These are phyloP conservation scores for Apodemus speciosus DNA, from an alignment of 2,113 vertebrate genomes.

Conservation along the genomic window DNA sequence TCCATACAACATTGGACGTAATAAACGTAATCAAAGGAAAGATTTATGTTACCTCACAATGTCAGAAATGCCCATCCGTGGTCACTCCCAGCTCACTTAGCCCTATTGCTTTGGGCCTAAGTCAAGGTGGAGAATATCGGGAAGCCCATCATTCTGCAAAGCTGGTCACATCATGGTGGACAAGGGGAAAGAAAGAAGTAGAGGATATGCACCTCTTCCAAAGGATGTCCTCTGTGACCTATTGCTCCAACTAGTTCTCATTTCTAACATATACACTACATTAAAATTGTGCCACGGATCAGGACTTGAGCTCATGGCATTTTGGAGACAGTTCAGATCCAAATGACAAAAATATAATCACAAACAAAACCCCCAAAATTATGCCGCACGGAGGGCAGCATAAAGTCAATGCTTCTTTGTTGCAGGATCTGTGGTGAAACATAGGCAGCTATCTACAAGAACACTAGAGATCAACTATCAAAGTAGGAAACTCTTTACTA, in stretches of 20 bases:
- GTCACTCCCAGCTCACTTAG: neutral
- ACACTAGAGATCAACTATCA: neutral
- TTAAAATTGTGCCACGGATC: neutral
- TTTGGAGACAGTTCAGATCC: neutral
- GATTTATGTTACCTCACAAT: neutral
- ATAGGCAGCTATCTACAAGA: neutral
- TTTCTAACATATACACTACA: neutral
- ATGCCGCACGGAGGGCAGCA: no score
- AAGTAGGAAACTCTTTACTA: neutral
- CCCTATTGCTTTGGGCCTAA: neutral
- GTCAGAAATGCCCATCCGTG: neutral
- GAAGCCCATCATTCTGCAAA: neutral
- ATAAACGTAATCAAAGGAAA: neutral
- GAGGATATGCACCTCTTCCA: fast-evolving
- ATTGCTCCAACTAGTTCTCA: neutral
- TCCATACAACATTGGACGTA: neutral
- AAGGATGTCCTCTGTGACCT: neutral
- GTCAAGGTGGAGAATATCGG: neutral
- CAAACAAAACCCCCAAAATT: neutral
- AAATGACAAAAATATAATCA: neutral
- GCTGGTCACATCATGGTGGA: neutral
- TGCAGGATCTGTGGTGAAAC: fast-evolving
- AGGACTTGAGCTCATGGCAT: neutral
- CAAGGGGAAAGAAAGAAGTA: neutral
- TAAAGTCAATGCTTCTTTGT: neutral